Evolutionary conservation across 2,113 vertebrate genomes (phyloP).

Genomic region (Hemichromis elongatus): DNA sequence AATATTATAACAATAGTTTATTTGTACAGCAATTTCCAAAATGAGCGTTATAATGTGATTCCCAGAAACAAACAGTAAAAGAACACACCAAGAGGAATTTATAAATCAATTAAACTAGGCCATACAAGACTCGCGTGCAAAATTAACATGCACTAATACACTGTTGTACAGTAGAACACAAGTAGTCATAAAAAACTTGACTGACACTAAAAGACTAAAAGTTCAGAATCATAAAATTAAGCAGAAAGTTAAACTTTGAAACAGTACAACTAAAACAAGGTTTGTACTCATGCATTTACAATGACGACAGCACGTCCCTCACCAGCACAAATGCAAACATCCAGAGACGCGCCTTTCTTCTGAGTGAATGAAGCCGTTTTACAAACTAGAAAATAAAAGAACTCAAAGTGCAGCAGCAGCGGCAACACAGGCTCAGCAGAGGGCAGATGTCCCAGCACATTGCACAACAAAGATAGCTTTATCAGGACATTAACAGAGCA

Average conservation of each 20-base stretch:
- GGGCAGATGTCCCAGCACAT: slow-evolving; percentile 59
- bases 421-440: slow-evolving; percentile 36
- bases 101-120: neutral
- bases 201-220: neutral
- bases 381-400: slow-evolving; percentile 27
- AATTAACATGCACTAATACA: neutral
- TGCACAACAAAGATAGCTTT: slow-evolving; percentile 60
- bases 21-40: neutral
- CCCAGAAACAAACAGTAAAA: neutral
- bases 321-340: neutral
- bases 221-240: neutral
- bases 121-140: accelerated
- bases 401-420: slow-evolving; percentile 24
- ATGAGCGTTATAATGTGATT: neutral
- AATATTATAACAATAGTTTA: neutral
- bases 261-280: neutral
- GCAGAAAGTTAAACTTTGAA: neutral
- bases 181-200: neutral
- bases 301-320: neutral
- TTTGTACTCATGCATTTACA: neutral
- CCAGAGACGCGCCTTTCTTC: neutral
- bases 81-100: neutral
- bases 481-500: slow-evolving; percentile 61
- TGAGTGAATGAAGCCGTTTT: neutral
- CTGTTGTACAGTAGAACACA: neutral